Conservation (phyloP, 2,888 invertebrate species). For the Eudasyphora cyanicolor region DNA sequence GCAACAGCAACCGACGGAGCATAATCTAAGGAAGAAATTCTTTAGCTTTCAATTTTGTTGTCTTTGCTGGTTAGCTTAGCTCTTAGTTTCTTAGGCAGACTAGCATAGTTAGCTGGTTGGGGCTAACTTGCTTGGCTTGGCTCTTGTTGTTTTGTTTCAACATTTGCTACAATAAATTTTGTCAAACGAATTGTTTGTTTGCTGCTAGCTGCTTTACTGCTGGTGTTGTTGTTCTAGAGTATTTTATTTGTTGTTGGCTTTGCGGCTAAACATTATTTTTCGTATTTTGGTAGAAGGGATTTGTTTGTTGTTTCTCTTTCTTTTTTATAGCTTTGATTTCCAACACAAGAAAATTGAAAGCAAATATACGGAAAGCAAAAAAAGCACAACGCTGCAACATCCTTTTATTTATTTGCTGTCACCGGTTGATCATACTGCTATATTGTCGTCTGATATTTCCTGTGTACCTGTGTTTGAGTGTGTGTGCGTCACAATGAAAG, state of each 20-base stretch:
- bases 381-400: background rate
- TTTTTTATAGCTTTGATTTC: slow-evolving; percentile 10
- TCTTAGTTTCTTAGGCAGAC: too few relatives aligned
- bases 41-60: background rate
- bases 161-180: slow-evolving; percentile 69
- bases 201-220: slow-evolving; percentile 20
- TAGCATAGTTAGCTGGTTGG: background rate
- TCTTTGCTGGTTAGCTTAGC: too few relatives aligned
- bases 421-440: slow-evolving; percentile 22
- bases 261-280: slow-evolving; percentile 58
- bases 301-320: background rate
- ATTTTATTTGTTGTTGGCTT: slow-evolving; percentile 48
- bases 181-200: slow-evolving; percentile 67
- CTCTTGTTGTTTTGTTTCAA: slow-evolving; percentile 51
- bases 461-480: too few relatives aligned
- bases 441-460: slow-evolving; percentile 18
- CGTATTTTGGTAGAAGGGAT: slow-evolving; percentile 46
- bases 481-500: slow-evolving; percentile 13
- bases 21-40: slow-evolving; percentile 30
- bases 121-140: background rate
- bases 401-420: slow-evolving; percentile 35
- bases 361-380: background rate
- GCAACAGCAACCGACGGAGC: background rate
- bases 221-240: slow-evolving; percentile 12
- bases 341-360: slow-evolving; percentile 8